These are phyloP conservation scores for Caenorhabditis japonica DNA, from an alignment of 2,888 invertebrate genomes.

Conservation along the genomic window DNA sequence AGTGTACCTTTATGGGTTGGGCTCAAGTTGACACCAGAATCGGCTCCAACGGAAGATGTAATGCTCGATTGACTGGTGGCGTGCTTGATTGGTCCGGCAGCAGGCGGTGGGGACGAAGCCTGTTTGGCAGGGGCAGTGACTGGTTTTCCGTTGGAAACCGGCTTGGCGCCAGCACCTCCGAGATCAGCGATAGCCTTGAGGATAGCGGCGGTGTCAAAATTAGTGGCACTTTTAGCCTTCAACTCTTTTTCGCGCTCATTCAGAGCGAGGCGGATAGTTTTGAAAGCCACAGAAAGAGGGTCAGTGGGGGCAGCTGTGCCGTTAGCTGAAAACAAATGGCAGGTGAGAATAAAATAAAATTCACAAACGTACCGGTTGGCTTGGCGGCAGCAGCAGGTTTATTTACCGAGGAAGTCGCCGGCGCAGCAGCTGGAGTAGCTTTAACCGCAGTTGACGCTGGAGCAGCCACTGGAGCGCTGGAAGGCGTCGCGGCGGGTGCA, in stretches of 20 bases:
- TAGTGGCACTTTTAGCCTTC: slow-evolving; percentile 15
- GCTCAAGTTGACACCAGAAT: slow-evolving; percentile 71
- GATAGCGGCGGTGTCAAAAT: slow-evolving; percentile 34
- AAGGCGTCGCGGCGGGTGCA: slow-evolving; percentile 20
- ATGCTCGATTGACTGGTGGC: slow-evolving; percentile 72
- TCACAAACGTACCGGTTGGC: slow-evolving; percentile 15
- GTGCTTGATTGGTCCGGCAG: slow-evolving; percentile 64
- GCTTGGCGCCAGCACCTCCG: slow-evolving; percentile 20
- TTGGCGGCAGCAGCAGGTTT: slow-evolving; percentile 39
- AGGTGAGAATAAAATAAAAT: too few relatives aligned
- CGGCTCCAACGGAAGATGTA: slow-evolving; percentile 71
- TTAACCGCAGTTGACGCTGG: slow-evolving; percentile 27
- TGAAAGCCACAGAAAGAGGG: slow-evolving; percentile 37
- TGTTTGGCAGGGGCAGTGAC: slow-evolving; percentile 4
- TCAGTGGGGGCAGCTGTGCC: slow-evolving; percentile 33
- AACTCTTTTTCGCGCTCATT: slow-evolving; percentile 65
- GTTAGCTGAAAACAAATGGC: slow-evolving; percentile 31
- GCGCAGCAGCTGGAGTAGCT: slow-evolving; percentile 44
- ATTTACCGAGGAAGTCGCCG: slow-evolving; percentile 46
- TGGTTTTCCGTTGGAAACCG: slow-evolving; percentile 46
- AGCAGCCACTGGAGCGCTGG: slow-evolving; percentile 5
- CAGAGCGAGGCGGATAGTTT: slow-evolving; percentile 43
- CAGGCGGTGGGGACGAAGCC: slow-evolving; percentile 42
- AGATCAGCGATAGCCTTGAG: slow-evolving; percentile 35
- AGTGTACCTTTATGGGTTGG: slow-evolving; percentile 67